phyloP scores from a whole-genome alignment of 1,140 invertebrate genomes.

The Cherax destructor region DNA sequence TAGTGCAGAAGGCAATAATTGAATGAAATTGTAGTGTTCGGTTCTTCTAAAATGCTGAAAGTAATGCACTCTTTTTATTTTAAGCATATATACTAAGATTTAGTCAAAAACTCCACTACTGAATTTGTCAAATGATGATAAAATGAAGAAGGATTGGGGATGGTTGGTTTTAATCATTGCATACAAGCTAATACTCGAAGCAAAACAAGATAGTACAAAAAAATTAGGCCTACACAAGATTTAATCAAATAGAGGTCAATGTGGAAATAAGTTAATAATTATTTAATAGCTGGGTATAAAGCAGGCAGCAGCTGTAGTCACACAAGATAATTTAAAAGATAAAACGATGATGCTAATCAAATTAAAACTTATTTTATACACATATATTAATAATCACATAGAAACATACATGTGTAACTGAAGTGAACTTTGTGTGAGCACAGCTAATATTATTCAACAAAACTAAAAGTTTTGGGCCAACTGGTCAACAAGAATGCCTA shows the following conservation, averaged over 20 bases:
- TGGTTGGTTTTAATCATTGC: slow-evolving; percentile 41
- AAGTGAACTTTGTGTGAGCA: not conserved
- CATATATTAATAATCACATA: not conserved
- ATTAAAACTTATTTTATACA: not conserved
- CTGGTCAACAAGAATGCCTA: not conserved
- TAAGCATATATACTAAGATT: too few species aligned
- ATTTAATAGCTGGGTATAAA: slow-evolving; percentile 28
- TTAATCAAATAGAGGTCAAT: slow-evolving; percentile 31
- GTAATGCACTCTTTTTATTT: too few species aligned
- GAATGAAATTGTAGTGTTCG: too few species aligned
- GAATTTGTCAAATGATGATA: slow-evolving; percentile 43
- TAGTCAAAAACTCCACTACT: slow-evolving; percentile 26
- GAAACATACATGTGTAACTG: not conserved
- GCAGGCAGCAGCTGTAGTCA: slow-evolving; percentile 19
- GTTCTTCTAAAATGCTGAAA: too few species aligned
- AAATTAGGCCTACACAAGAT: slow-evolving; percentile 40
- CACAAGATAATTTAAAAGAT: not conserved
- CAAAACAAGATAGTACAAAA: slow-evolving; percentile 42
- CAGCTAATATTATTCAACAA: not conserved
- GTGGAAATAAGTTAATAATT: slow-evolving; percentile 36
- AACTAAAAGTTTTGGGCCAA: not conserved
- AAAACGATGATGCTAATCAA: not conserved
- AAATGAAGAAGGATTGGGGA: slow-evolving; percentile 27
- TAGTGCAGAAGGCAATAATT: too few species aligned
- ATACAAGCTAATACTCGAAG: slow-evolving; percentile 61